phyloP scores from a whole-genome alignment of 1,140 invertebrate genomes.

The Cherax destructor region DNA sequence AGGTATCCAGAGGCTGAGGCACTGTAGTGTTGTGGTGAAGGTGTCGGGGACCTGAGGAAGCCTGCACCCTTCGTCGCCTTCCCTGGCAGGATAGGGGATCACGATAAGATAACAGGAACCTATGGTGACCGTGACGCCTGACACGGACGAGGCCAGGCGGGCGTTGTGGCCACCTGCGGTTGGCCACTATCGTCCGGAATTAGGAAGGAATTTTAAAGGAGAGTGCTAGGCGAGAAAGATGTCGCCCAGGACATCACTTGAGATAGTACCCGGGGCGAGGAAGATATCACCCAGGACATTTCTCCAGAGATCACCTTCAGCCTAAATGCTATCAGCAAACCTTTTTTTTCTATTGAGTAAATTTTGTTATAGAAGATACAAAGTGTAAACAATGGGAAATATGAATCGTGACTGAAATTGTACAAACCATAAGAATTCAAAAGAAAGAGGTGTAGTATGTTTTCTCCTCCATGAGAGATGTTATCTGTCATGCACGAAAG shows the following conservation, averaged over 20 bases:
- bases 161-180: slow-evolving; percentile 15
- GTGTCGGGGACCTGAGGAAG: not conserved
- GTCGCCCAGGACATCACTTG: not conserved
- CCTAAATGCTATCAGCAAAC: too few relatives aligned
- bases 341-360: too few relatives aligned
- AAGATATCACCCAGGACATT: not conserved
- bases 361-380: too few relatives aligned
- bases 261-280: not conserved
- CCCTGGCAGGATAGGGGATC: not conserved
- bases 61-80: not conserved
- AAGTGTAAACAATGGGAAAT: too few relatives aligned
- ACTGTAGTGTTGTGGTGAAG: not conserved
- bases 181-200: slow-evolving; percentile 7
- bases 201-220: slow-evolving; percentile 26
- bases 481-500: too few relatives aligned
- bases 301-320: not conserved
- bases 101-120: slow-evolving; percentile 27
- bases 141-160: not conserved
- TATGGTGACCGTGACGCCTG: not conserved
- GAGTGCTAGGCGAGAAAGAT: slow-evolving; percentile 14
- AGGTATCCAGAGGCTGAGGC: too few relatives aligned
- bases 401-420: too few relatives aligned
- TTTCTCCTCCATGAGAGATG: too few relatives aligned
- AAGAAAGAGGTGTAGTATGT: too few relatives aligned
- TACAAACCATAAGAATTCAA: too few relatives aligned